Percentiles rank a stretch among this genome's conserved stretches.
These are phyloP conservation scores for Pyrrhura leucotis DNA, from an alignment of 2,797 vertebrate species.

Conservation along the genomic window DNA sequence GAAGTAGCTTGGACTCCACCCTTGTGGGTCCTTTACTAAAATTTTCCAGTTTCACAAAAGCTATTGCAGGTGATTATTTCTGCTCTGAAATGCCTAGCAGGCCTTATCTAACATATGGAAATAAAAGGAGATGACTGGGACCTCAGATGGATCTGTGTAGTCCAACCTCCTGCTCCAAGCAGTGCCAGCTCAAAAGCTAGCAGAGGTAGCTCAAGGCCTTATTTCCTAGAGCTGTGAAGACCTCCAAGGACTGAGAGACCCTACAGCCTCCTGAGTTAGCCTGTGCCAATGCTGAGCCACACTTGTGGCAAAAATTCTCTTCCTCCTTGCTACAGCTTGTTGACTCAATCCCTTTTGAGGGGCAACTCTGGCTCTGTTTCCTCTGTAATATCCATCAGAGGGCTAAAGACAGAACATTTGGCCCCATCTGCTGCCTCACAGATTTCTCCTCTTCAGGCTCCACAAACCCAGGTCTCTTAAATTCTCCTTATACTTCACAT, in stretches of 20 bases:
- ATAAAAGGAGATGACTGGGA: neutral
- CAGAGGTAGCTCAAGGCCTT: accelerated
- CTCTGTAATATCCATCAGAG: no score
- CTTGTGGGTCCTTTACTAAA: neutral
- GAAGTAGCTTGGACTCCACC: neutral
- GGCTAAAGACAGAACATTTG: neutral
- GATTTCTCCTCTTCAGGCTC: neutral
- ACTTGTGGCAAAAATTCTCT: neutral
- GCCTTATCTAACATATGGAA: neutral
- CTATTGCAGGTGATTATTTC: neutral
- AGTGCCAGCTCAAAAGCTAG: neutral
- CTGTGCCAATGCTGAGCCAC: neutral
- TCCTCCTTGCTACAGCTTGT: neutral
- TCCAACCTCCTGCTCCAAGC: neutral
- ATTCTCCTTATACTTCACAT: neutral
- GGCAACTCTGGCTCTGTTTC: neutral
- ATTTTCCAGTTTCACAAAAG: neutral
- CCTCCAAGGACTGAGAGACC: neutral
- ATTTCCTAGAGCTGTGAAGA: neutral
- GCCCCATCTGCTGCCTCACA: neutral
- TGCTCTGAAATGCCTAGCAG: neutral
- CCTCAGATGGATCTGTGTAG: neutral
- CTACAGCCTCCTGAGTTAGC: neutral
- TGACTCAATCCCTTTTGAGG: neutral
- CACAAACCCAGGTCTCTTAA: neutral